These are phyloP conservation scores for Anhinga anhinga DNA, from an alignment of 2,113 vertebrate genomes.

Conservation along the genomic window DNA sequence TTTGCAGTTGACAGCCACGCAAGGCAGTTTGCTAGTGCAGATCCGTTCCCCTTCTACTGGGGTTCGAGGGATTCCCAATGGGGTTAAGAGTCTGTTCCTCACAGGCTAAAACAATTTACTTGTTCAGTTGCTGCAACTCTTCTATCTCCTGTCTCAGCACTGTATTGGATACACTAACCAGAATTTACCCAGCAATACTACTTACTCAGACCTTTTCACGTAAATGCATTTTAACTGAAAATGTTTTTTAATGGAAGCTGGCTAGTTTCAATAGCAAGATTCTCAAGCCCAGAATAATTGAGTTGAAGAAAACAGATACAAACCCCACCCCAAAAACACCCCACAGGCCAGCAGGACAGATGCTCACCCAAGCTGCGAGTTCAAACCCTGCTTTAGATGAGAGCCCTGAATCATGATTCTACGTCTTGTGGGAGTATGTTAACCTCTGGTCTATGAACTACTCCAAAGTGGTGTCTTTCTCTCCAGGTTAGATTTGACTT, in stretches of 20 bases:
- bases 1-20: constrained; percentile 2
- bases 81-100: neutral
- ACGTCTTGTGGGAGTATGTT: neutral
- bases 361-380: neutral
- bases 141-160: neutral
- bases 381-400: neutral
- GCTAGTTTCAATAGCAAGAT: neutral
- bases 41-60: neutral
- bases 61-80: neutral
- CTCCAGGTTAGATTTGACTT: neutral
- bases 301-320: neutral
- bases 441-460: neutral
- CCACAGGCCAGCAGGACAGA: neutral
- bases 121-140: neutral
- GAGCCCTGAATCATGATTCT: neutral
- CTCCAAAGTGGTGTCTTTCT: neutral
- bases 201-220: neutral
- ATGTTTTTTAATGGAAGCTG: neutral
- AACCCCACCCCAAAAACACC: rapidly evolving
- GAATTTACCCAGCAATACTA: neutral
- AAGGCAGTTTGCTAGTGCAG: neutral
- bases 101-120: neutral
- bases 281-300: neutral
- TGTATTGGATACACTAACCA: neutral
- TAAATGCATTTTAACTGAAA: neutral